A percentile compares a stretch with the other conserved stretches of the same genome.
Conservation (phyloP, 2,888 invertebrate species). For the Mythimna pallens region DNA sequence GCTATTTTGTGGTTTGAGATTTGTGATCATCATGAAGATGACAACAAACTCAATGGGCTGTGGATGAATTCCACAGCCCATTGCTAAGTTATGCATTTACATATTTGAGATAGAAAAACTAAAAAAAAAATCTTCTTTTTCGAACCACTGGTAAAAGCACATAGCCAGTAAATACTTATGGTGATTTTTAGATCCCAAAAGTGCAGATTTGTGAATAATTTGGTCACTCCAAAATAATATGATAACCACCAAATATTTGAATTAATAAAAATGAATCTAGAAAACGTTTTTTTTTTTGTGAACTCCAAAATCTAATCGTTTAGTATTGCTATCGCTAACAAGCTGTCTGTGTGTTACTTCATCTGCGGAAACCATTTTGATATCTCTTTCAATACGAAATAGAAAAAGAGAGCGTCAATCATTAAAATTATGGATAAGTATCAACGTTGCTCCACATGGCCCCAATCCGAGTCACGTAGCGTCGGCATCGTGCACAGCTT, state of each 20-base stretch:
- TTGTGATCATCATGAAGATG: neutral
- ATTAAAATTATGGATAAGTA: constrained; percentile 48
- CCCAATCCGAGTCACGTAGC: constrained; percentile 56
- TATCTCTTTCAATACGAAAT: constrained; percentile 42
- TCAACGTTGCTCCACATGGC: constrained; percentile 51
- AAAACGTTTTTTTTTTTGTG: neutral
- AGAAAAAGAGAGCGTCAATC: constrained; percentile 44
- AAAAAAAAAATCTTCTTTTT: neutral
- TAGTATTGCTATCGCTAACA: constrained; percentile 20
- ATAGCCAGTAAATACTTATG: neutral
- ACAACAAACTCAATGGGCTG: too few species aligned
- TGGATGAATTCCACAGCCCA: too few species aligned
- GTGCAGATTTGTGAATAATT: neutral
- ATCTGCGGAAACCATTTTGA: constrained; percentile 42
- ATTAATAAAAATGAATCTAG: neutral
- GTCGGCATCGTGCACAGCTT: constrained; percentile 31
- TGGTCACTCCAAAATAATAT: neutral
- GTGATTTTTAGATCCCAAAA: neutral
- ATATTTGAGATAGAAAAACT: neutral
- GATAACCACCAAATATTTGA: neutral
- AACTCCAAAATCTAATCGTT: neutral
- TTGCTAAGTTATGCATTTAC: too few species aligned
- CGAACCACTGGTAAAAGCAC: neutral
- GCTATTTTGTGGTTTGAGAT: neutral
- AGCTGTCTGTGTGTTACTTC: constrained; percentile 21